A percentile compares a stretch with the other conserved stretches of the same genome.
Evolutionary conservation across 1,140 invertebrate species (phyloP).

Genomic region (Agrilus planipennis): DNA sequence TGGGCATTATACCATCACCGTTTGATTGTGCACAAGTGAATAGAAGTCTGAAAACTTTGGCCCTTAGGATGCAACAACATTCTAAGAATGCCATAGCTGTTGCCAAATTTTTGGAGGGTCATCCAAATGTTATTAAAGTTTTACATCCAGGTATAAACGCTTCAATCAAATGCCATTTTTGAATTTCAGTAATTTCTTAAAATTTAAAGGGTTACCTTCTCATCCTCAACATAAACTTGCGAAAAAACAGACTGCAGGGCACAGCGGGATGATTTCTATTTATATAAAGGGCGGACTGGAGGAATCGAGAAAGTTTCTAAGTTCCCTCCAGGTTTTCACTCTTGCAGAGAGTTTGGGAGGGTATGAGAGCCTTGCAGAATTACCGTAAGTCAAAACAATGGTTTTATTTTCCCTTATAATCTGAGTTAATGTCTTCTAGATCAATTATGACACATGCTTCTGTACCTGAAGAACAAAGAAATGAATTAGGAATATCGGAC

Average conservation of each 20-base stretch:
- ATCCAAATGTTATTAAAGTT: conserved; percentile 69
- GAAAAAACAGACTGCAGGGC: conserved; percentile 73
- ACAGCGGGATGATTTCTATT: conserved; percentile 88
- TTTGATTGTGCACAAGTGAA: conserved; percentile 94
- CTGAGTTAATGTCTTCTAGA: conserved; percentile 30
- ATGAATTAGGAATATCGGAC: conserved; percentile 71
- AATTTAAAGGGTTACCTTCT: conserved; percentile 57
- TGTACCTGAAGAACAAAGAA: conserved; percentile 57
- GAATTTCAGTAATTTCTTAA: neutral
- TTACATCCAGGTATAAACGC: conserved; percentile 72
- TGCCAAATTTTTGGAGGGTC: conserved; percentile 66
- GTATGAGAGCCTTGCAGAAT: conserved; percentile 82
- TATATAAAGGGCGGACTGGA: conserved; percentile 72
- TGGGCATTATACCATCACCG: conserved; percentile 88
- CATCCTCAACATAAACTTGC: conserved; percentile 85
- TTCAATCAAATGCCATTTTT: neutral
- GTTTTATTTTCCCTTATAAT: neutral
- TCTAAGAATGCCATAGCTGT: conserved; percentile 65
- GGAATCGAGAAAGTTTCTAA: conserved; percentile 67
- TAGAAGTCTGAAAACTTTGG: conserved; percentile 87
- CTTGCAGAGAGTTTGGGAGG: conserved; percentile 95
- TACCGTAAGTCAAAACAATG: conserved; percentile 54
- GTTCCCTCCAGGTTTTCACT: conserved; percentile 67
- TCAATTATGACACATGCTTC: conserved; percentile 73
- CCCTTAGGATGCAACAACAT: conserved; percentile 84